These are phyloP conservation scores for Dasyprocta punctata DNA, from an alignment of 2,113 vertebrate species.

Conservation along the genomic window DNA sequence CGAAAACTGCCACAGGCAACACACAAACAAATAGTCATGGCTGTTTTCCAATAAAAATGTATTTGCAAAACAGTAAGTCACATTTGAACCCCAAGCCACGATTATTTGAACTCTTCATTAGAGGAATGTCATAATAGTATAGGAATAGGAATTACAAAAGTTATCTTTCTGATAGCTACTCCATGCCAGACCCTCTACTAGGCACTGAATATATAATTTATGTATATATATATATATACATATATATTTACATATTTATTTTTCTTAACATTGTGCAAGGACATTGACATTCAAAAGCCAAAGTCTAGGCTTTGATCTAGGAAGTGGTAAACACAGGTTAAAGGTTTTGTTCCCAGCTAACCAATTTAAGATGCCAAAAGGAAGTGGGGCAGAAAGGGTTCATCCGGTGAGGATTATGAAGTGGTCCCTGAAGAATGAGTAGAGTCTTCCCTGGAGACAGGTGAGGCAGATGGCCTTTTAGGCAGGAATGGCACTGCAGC, in stretches of 20 bases:
- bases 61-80: not conserved
- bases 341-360: not conserved
- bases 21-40: not conserved
- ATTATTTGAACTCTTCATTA: not conserved
- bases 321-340: not conserved
- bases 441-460: not conserved
- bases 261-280: slow-evolving; percentile 17
- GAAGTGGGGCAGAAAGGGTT: not conserved
- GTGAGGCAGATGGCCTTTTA: not conserved
- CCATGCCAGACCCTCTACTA: not conserved
- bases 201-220: not conserved
- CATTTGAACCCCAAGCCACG: not conserved
- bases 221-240: no score
- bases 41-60: not conserved
- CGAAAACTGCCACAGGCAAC: not conserved
- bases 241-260: not conserved
- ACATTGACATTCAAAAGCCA: not conserved
- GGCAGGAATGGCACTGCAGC: not conserved
- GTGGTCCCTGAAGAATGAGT: not conserved
- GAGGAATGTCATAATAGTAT: not conserved
- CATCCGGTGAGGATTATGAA: not conserved
- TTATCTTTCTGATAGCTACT: not conserved
- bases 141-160: not conserved
- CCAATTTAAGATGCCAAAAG: not conserved
- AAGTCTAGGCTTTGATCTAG: not conserved